phyloP scores from a whole-genome alignment of 92 coral and sea anemone genomes.

The Micromussa lordhowensis region DNA sequence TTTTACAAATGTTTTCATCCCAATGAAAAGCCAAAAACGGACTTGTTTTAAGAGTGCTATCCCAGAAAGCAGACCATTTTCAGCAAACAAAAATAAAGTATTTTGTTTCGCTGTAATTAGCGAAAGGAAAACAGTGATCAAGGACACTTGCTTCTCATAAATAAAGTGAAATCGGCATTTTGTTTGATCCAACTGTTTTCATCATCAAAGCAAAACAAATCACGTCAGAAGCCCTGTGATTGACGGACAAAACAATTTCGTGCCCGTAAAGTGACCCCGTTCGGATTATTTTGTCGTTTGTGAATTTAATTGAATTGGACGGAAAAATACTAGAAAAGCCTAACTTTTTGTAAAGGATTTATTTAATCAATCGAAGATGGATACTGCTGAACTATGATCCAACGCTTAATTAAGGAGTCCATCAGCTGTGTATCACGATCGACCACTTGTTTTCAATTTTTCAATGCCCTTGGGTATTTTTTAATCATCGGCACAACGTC shows the following conservation, averaged over 20 bases:
- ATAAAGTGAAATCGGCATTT: not conserved
- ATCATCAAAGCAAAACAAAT: conserved; percentile 13
- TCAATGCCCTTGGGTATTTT: not conserved
- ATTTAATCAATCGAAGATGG: not conserved
- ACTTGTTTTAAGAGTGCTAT: not conserved
- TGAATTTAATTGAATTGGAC: conserved; percentile 2
- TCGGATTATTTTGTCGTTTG: not conserved
- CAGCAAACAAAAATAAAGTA: not conserved
- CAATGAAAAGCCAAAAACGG: not conserved
- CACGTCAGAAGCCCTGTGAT: not conserved
- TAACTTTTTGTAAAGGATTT: not conserved
- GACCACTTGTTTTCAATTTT: not conserved
- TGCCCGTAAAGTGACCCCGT: not conserved
- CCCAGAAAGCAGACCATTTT: not conserved
- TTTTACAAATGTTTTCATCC: not conserved
- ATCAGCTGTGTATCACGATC: not conserved
- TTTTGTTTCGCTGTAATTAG: conserved; percentile 12
- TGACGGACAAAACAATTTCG: not conserved
- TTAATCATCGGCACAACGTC: not conserved
- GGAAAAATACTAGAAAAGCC: not conserved
- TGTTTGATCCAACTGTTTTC: not conserved
- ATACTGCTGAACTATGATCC: not conserved
- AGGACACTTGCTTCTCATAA: not conserved
- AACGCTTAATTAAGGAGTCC: not conserved
- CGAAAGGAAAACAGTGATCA: not conserved